Conservation (phyloP, 2,888 invertebrate species). For the Agonopterix subpropinquella region DNA sequence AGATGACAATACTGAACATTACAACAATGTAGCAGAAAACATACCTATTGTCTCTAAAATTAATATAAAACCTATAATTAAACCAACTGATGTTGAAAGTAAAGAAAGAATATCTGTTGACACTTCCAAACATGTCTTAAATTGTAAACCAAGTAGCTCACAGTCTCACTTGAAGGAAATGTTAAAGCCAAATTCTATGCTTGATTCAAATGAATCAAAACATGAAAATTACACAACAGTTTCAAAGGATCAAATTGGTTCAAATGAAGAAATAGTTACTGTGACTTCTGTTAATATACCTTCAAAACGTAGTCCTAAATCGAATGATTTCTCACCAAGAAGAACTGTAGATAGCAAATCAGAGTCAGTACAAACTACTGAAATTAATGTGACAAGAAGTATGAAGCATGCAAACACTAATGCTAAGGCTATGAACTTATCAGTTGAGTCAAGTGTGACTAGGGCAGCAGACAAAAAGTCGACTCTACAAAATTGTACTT, state of each 20-base stretch:
- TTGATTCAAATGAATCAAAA: slow-evolving; percentile 10
- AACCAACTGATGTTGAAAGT: slow-evolving; percentile 18
- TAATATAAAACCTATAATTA: slow-evolving; percentile 49
- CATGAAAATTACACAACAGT: background rate
- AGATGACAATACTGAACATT: slow-evolving; percentile 31
- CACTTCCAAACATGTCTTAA: slow-evolving; percentile 7
- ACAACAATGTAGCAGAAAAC: slow-evolving; percentile 39
- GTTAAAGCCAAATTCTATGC: slow-evolving; percentile 25
- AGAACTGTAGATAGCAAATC: background rate
- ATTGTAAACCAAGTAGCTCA: slow-evolving; percentile 9
- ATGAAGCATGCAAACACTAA: slow-evolving; percentile 14
- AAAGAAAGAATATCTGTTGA: slow-evolving; percentile 12
- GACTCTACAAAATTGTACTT: slow-evolving; percentile 53
- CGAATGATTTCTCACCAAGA: background rate
- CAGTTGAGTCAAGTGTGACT: too few species aligned
- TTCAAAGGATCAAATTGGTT: slow-evolving; percentile 1
- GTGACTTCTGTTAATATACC: background rate
- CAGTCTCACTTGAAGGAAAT: background rate
- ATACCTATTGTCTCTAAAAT: slow-evolving; percentile 38
- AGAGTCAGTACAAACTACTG: background rate
- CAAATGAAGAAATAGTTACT: slow-evolving; percentile 8
- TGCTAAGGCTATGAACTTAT: slow-evolving; percentile 6
- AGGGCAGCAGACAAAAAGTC: background rate
- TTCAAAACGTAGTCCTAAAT: background rate
- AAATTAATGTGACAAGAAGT: slow-evolving; percentile 10